phyloP scores from a whole-genome alignment of 2,888 invertebrate species.

The Aleiodes alternator region DNA sequence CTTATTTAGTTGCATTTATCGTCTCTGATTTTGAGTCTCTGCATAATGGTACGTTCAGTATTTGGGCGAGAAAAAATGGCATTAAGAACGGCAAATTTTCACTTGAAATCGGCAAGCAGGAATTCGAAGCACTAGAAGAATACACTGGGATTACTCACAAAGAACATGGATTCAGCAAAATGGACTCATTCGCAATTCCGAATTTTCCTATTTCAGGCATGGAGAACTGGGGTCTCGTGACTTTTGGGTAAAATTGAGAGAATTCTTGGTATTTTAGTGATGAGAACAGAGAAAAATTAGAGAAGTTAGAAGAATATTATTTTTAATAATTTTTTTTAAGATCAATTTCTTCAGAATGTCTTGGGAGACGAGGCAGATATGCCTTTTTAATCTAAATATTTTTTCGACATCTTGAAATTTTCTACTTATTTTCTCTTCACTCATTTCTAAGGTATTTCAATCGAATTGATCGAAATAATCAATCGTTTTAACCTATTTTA shows the following conservation, averaged over 20 bases:
- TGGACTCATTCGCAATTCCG: constrained; percentile 95
- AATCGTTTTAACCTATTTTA: background rate
- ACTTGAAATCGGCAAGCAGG: constrained; percentile 84
- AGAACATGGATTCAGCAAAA: constrained; percentile 82
- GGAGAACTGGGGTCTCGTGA: constrained; percentile 96
- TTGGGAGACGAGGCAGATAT: too few relatives aligned
- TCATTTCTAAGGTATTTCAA: too few relatives aligned
- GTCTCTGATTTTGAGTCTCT: constrained; percentile 76
- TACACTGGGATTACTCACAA: constrained; percentile 76
- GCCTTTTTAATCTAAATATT: too few relatives aligned
- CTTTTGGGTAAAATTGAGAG: constrained; percentile 79
- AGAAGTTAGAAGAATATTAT: too few relatives aligned
- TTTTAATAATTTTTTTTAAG: too few relatives aligned
- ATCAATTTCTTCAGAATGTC: background rate
- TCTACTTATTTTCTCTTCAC: too few relatives aligned
- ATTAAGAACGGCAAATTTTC: constrained; percentile 86
- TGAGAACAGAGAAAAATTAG: too few relatives aligned
- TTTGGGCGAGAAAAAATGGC: constrained; percentile 85
- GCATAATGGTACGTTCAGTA: constrained; percentile 75
- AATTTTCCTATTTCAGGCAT: constrained; percentile 94
- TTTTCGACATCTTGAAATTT: too few relatives aligned
- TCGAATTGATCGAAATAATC: background rate
- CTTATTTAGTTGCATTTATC: constrained; percentile 80
- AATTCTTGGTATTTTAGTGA: too few relatives aligned
- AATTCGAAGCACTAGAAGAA: constrained; percentile 82